These are phyloP conservation scores for Acipenser oxyrinchus DNA, from an alignment of 2,797 vertebrate genomes.

Conservation along the genomic window DNA sequence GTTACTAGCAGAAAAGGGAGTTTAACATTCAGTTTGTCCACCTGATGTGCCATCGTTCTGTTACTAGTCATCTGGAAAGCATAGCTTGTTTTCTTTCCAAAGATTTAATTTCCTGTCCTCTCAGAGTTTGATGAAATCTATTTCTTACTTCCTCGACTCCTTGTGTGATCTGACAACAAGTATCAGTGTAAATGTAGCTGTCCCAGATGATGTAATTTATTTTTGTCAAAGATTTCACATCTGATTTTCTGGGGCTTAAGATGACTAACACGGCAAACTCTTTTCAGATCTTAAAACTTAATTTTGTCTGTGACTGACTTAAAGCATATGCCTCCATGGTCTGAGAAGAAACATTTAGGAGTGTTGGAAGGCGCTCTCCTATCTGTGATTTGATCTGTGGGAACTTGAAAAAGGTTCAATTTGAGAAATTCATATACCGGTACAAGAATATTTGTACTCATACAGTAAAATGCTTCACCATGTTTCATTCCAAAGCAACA, in stretches of 20 bases:
- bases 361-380: neutral
- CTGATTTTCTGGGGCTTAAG: slow-evolving; percentile 39
- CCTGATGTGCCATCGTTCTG: slow-evolving; percentile 42
- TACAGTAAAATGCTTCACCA: no score
- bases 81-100: slow-evolving; percentile 64
- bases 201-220: slow-evolving; percentile 62
- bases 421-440: no score
- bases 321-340: slow-evolving; percentile 1
- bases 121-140: slow-evolving; percentile 66
- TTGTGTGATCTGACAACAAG: slow-evolving; percentile 58
- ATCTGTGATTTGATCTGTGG: no score
- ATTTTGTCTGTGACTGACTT: slow-evolving; percentile 14
- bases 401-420: no score
- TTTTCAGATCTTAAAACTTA: slow-evolving; percentile 11
- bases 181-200: slow-evolving; percentile 60
- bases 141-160: slow-evolving; percentile 55
- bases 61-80: slow-evolving; percentile 51
- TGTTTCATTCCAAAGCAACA: no score
- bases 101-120: slow-evolving; percentile 63
- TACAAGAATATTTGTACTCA: no score
- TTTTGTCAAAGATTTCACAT: slow-evolving; percentile 65
- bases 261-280: slow-evolving; percentile 38
- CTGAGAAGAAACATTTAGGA: neutral
- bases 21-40: slow-evolving; percentile 49
- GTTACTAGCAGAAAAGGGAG: slow-evolving; percentile 45